These are phyloP conservation scores for Atta texana DNA, from an alignment of 1,140 invertebrate genomes.

Conservation along the genomic window DNA sequence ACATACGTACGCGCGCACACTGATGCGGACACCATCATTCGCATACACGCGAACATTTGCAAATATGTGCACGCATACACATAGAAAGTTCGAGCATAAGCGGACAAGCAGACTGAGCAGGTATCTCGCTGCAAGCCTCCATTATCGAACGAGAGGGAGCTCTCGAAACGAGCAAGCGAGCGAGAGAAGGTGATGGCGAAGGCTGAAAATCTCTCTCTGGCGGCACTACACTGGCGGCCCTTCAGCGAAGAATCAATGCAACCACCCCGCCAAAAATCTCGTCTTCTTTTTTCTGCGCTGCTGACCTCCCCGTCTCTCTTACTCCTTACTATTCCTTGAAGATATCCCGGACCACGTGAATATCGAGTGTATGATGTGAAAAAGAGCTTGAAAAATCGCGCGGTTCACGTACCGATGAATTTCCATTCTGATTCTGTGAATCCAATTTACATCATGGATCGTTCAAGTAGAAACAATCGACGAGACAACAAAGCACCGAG, in stretches of 20 bases:
- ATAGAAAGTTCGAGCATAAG: conserved; percentile 60
- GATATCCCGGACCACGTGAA: not conserved
- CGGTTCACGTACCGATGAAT: conserved; percentile 64
- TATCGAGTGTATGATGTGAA: conserved; percentile 44
- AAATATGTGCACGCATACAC: conserved; percentile 24
- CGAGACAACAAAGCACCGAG: conserved; percentile 50
- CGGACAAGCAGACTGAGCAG: conserved; percentile 61
- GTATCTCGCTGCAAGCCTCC: conserved; percentile 73
- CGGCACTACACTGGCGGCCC: conserved; percentile 39
- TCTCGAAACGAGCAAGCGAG: conserved; percentile 26
- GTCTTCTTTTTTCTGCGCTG: not conserved
- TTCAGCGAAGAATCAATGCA: conserved; percentile 77
- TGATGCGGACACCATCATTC: conserved; percentile 35
- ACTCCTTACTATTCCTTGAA: not conserved
- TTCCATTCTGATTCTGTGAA: conserved; percentile 68
- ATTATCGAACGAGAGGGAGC: conserved; percentile 73
- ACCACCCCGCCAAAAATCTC: conserved; percentile 52
- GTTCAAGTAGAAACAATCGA: conserved; percentile 51
- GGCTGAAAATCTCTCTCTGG: conserved; percentile 57
- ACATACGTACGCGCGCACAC: not conserved
- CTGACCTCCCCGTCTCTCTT: not conserved
- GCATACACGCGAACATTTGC: not conserved
- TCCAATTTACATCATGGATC: conserved; percentile 66
- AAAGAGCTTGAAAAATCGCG: conserved; percentile 30
- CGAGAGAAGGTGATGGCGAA: conserved; percentile 48